Evolutionary conservation across 2,888 invertebrate genomes (phyloP).

Genomic region (Sinopyrophorus schimmeli): DNA sequence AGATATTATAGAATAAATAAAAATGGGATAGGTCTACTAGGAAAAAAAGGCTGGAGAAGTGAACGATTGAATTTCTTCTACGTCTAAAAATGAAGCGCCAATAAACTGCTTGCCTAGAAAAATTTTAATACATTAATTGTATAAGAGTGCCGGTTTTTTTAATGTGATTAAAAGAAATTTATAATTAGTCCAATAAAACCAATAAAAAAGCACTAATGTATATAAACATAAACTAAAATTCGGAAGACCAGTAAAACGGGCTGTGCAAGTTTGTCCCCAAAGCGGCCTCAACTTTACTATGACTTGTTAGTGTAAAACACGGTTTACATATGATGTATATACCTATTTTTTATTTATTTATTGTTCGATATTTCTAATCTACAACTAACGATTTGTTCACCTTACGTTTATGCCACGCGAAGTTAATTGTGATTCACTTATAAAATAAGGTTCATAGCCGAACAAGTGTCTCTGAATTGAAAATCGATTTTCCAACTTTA

Average conservation of each 20-base stretch:
- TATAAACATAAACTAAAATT: conserved; percentile 11
- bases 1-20: no score
- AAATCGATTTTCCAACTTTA: no score
- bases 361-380: conserved; percentile 7
- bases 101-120: conserved; percentile 1
- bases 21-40: no score
- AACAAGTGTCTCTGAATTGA: no score
- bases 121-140: conserved; percentile 5
- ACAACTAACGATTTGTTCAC: no score
- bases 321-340: conserved; percentile 17
- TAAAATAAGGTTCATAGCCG: no score
- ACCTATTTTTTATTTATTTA: conserved; percentile 7
- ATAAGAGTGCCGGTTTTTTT: conserved; percentile 2
- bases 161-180: conserved; percentile 7
- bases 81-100: background rate
- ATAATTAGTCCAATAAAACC: conserved; percentile 16
- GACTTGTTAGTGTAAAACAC: conserved; percentile 15
- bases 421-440: no score
- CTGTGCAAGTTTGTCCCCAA: conserved; percentile 8
- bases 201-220: conserved; percentile 10
- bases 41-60: no score
- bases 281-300: conserved; percentile 18
- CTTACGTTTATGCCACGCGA: no score
- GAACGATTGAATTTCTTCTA: no score
- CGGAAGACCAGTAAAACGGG: conserved; percentile 13